Conservation (phyloP, 2,797 vertebrate genomes). For the Lacerta viridis region DNA sequence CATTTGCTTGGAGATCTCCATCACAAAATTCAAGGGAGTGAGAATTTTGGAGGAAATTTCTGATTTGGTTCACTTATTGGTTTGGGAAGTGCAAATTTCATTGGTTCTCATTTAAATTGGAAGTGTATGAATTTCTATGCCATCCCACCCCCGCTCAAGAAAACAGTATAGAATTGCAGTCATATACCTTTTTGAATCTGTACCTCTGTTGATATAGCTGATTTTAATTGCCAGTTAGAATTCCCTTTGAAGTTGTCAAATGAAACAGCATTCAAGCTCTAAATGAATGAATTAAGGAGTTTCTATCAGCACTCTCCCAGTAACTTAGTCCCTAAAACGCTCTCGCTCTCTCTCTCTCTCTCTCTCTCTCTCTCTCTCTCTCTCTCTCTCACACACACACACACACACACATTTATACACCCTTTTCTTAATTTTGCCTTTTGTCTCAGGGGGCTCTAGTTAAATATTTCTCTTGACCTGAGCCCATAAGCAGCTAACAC, state of each 20-base stretch:
- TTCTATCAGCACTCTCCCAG: conserved; percentile 72
- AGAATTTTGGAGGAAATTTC: no score
- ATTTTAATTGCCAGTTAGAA: conserved; percentile 68
- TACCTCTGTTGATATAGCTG: conserved; percentile 49
- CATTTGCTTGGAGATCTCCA: no score
- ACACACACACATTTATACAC: conserved; percentile 24
- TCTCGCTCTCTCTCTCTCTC: conserved; percentile 3
- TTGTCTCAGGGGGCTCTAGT: conserved; percentile 75
- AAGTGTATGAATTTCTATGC: no score
- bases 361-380: no score
- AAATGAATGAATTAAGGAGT: conserved; percentile 76
- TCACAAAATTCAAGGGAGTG: no score
- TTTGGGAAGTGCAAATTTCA: no score
- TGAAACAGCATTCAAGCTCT: conserved; percentile 78
- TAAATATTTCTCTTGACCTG: conserved; percentile 79
- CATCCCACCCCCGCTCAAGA: background rate
- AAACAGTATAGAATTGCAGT: background rate
- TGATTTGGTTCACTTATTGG: no score
- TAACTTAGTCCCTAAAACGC: conserved; percentile 63
- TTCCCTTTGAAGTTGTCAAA: conserved; percentile 76
- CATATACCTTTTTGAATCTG: background rate
- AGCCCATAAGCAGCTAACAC: conserved; percentile 70
- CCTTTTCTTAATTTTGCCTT: conserved; percentile 60
- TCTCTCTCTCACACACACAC: no score
- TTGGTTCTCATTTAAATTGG: no score